Conservation (phyloP, 2,888 invertebrate species). For the Octonoba sinensis region DNA sequence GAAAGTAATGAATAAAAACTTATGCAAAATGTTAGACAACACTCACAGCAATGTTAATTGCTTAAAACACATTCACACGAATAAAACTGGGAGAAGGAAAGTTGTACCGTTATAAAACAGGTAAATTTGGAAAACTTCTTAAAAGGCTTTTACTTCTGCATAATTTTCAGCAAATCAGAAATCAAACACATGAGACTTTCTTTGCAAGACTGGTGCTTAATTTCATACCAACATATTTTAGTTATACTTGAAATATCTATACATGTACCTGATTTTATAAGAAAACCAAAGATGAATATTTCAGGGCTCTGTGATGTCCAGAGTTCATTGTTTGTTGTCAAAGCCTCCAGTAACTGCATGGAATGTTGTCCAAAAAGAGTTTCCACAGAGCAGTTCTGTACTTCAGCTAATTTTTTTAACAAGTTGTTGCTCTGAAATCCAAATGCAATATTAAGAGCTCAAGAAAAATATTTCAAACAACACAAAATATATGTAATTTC, state of each 20-base stretch:
- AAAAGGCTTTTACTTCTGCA: no score
- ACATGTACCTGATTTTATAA: slow-evolving; percentile 70
- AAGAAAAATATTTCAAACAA: not conserved
- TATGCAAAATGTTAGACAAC: no score
- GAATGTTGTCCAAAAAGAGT: slow-evolving; percentile 75
- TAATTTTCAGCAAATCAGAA: no score
- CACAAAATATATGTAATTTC: not conserved
- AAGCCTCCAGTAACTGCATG: slow-evolving; percentile 73
- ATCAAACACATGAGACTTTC: not conserved
- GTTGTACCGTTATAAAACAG: no score
- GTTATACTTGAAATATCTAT: no score
- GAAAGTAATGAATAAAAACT: no score
- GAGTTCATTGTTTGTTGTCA: slow-evolving; percentile 75
- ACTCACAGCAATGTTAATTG: no score
- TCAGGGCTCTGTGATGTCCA: slow-evolving; percentile 81
- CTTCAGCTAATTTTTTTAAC: slow-evolving; percentile 17
- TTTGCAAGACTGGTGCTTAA: not conserved
- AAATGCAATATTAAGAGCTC: not conserved
- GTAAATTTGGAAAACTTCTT: no score
- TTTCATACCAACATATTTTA: no score
- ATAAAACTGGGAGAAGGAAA: no score
- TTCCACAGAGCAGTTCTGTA: slow-evolving; percentile 67
- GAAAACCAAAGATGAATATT: slow-evolving; percentile 78
- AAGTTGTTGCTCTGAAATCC: slow-evolving; percentile 6
- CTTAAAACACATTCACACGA: no score